A percentile compares a stretch with the other conserved stretches of the same genome.
Evolutionary conservation across 2,888 invertebrate species (phyloP).

Genomic region (Chydorus sphaericus): DNA sequence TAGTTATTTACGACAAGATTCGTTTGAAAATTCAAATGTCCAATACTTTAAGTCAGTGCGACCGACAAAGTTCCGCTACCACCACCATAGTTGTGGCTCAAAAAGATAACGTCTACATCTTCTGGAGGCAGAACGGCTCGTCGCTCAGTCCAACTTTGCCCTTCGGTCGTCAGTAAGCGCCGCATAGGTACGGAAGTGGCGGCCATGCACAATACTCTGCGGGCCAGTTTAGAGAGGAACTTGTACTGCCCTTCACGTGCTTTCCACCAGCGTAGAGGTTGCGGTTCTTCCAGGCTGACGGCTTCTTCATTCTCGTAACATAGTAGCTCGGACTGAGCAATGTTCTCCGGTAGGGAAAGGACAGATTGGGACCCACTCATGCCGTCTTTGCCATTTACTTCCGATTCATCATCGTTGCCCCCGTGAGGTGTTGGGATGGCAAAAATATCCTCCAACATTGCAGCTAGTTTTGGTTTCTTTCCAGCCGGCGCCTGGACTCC

Average conservation of each 20-base stretch:
- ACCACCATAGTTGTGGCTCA: slow-evolving; percentile 8
- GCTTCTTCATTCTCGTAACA: slow-evolving; percentile 16
- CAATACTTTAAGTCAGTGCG: too few relatives aligned
- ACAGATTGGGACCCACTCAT: background rate
- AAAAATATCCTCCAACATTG: slow-evolving; percentile 12
- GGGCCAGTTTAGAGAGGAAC: slow-evolving; percentile 14
- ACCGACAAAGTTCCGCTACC: background rate
- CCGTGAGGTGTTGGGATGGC: background rate
- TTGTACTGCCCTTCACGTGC: slow-evolving; percentile 15
- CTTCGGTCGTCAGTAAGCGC: slow-evolving; percentile 12
- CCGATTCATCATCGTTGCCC: background rate
- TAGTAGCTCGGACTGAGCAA: slow-evolving; percentile 14
- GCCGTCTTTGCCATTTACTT: slow-evolving; percentile 4
- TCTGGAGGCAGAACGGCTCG: slow-evolving; percentile 11
- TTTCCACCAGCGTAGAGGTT: slow-evolving; percentile 16
- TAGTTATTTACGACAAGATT: too few relatives aligned
- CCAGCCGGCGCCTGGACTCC: background rate
- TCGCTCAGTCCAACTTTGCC: slow-evolving; percentile 11
- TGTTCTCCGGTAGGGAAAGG: slow-evolving; percentile 9
- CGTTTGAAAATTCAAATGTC: too few relatives aligned
- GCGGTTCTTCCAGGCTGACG: slow-evolving; percentile 13
- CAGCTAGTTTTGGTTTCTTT: slow-evolving; percentile 14
- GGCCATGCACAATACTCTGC: slow-evolving; percentile 10
- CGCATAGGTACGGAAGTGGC: slow-evolving; percentile 10
- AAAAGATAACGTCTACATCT: slow-evolving; percentile 13